Evolutionary conservation across 2,797 vertebrate species (phyloP).

Genomic region (Parauchenoglanis punctatus): DNA sequence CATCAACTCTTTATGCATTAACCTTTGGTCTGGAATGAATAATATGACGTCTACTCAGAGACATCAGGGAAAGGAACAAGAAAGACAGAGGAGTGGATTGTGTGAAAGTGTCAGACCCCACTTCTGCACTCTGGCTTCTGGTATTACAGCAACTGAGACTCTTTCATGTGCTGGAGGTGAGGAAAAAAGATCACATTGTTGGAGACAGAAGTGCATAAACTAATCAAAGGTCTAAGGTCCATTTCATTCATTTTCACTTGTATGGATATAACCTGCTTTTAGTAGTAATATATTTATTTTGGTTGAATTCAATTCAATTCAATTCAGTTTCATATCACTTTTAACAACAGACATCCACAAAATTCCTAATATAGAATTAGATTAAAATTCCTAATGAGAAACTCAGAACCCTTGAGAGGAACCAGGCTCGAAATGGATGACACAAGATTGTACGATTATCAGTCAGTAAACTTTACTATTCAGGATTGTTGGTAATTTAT

Average conservation of each 20-base stretch:
- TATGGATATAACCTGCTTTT: not conserved
- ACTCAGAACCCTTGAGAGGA: not conserved
- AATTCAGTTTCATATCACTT: not conserved
- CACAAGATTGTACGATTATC: not conserved
- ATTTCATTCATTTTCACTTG: not conserved
- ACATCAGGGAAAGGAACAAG: not conserved
- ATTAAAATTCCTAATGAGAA: not conserved
- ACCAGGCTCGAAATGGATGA: not conserved
- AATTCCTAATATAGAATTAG: not conserved
- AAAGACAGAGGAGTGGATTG: slow-evolving; percentile 30
- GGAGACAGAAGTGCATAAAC: not conserved
- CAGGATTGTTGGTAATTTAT: not conserved
- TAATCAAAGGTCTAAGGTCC: not conserved
- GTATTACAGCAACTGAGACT: not conserved
- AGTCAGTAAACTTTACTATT: not conserved
- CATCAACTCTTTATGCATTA: not conserved
- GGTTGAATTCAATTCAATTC: not conserved
- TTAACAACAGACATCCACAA: not conserved
- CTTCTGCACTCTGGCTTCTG: not conserved
- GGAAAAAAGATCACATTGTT: not conserved
- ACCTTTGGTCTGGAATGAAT: not conserved
- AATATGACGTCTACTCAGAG: not conserved
- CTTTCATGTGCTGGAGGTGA: not conserved
- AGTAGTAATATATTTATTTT: not conserved
- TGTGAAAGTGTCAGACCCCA: slow-evolving; percentile 17